These are phyloP conservation scores for Potamilus streckersoni DNA, from an alignment of 1,140 invertebrate genomes.

Conservation along the genomic window DNA sequence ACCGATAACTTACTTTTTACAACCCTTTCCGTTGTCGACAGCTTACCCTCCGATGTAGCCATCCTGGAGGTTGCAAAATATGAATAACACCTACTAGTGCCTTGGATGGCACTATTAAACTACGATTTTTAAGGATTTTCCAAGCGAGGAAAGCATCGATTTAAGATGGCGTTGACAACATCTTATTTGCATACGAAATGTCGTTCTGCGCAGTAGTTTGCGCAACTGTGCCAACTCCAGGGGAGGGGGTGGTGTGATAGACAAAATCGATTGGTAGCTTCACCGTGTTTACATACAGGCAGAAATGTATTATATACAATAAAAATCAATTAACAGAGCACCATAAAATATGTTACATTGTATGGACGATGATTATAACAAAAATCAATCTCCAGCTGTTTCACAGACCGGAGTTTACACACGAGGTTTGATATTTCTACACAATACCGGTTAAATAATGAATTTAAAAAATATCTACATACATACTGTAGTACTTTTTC, in stretches of 20 bases:
- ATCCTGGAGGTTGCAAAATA: slow-evolving; percentile 55
- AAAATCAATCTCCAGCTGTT: too few relatives aligned
- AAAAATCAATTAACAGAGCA: too few relatives aligned
- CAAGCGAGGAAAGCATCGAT: slow-evolving; percentile 48
- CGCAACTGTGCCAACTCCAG: slow-evolving; percentile 65
- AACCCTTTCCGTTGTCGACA: slow-evolving; percentile 79
- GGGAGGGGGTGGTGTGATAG: slow-evolving; percentile 14
- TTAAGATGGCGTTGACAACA: slow-evolving; percentile 69
- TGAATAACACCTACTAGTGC: slow-evolving; percentile 44
- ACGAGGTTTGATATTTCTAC: too few relatives aligned
- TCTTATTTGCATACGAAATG: slow-evolving; percentile 66
- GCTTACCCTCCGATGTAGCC: slow-evolving; percentile 70
- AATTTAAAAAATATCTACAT: too few relatives aligned
- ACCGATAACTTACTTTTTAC: slow-evolving; percentile 76
- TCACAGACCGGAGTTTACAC: too few relatives aligned
- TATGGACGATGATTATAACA: too few relatives aligned
- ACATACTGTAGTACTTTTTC: too few relatives aligned
- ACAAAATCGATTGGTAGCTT: too few relatives aligned
- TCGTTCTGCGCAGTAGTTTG: slow-evolving; percentile 61
- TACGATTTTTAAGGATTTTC: slow-evolving; percentile 55
- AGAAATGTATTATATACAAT: too few relatives aligned
- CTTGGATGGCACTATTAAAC: slow-evolving; percentile 56
- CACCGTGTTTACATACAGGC: too few relatives aligned
- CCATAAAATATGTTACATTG: too few relatives aligned
- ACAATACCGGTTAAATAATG: too few relatives aligned